Base-by-base conservation (phyloP, 2,113 vertebrate genomes). In the Oryzias curvinotus region DNA sequence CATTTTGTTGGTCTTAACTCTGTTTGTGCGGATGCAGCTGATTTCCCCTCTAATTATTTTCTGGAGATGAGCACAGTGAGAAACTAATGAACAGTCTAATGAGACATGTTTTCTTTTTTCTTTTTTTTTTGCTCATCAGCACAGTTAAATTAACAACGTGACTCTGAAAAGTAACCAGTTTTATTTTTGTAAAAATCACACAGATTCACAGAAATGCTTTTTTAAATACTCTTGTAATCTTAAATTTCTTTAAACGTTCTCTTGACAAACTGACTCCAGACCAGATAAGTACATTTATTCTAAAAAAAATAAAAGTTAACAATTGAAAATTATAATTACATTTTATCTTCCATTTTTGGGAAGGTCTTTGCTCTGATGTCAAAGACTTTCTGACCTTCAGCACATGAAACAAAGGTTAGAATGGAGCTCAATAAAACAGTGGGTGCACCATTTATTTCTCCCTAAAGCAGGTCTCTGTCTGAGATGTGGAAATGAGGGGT, bases 71-170 rank as follows among this genome's bases (percentile, higher is more conserved):
- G 73, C 82, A 77, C 73, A 84, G 75, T 58, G 52, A 80, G 85
- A 72, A 69, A 75, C 80, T 83, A 88, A 87, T 89, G 76, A 87
- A 81, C 58, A 70, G 83, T 72, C 46, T 85, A 85, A 88, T 81
- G 73, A 84, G 60, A 60, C 71, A 36, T 10, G 36, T 36, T 36
- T 12, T 36, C 1, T 47, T 47, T 47, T 23, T 3, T 3, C 21
- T n/a, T n/a, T n/a, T 17, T 72, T 52, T 72, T 70, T 71, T 46
- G 57, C 66, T 68, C 45, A 50, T 47, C 56, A 71, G 75, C 65
- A 77, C 68, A 46, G 16, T 71, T 52, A 53, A 68, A 59, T 76
- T 81, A 74, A 68, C 73, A 61, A 57, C 57, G 73, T 57, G 71
- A 74, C 83, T 68, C 71, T 57, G 51, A 23, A 65, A 69, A 73